Conservation (phyloP, 37 sponge, comb jelly and placozoan genomes). For the Oscarella lobularis region DNA sequence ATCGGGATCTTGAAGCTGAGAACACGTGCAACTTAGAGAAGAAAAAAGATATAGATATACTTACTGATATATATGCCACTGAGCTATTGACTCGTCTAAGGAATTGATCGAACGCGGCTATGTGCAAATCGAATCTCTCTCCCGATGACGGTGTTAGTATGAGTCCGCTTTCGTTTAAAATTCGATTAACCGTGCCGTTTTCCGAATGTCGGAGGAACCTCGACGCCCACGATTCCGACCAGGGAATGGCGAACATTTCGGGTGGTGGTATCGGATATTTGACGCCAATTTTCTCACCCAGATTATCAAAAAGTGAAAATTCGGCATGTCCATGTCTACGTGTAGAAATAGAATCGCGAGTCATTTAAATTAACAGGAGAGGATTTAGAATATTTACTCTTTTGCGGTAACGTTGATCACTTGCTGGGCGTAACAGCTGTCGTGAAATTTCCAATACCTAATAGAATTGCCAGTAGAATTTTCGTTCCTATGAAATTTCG, state of each 20-base stretch:
- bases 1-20: not conserved
- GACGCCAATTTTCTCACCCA: not conserved
- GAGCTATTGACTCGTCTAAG: not conserved
- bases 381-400: too few relatives aligned
- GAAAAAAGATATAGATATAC: not conserved
- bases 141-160: not conserved
- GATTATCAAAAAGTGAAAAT: not conserved
- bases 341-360: too few relatives aligned
- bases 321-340: too few relatives aligned
- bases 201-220: not conserved
- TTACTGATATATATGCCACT: not conserved
- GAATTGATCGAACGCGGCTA: not conserved
- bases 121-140: not conserved
- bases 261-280: not conserved
- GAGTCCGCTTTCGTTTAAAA: not conserved
- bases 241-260: not conserved
- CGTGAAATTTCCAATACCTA: too few relatives aligned
- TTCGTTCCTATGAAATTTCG: not conserved
- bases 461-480: too few relatives aligned
- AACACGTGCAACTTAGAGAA: not conserved
- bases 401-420: too few relatives aligned
- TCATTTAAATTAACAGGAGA: too few relatives aligned
- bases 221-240: not conserved
- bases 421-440: too few relatives aligned
- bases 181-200: not conserved